Evolutionary conservation across 2,888 invertebrate genomes (phyloP), one percentile per base, ranked within the genome.

Genomic region (Kuschelorhynchus macadamiae): DNA sequence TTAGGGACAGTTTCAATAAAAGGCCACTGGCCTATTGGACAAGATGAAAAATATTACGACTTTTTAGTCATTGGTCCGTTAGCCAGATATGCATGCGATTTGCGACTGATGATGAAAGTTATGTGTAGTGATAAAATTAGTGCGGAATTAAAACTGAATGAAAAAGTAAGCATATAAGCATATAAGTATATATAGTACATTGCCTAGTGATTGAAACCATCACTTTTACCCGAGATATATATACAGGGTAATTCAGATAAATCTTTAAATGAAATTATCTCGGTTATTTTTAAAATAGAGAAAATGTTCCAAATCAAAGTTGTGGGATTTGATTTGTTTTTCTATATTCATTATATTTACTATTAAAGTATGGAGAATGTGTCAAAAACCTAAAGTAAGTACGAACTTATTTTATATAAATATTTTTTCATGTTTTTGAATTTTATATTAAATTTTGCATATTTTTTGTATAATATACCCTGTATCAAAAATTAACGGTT

Each of bases 31-130:
- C 92, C 92, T 0, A 80, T 81, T 0, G 42, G 56, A 11, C 75
- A 79, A 0, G 88, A 89, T 72, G 80, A 83, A 8, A 76, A 82
- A 3, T 88, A 87, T 77, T 72, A 80, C 0, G 81, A 84, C 50
- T 87, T 85, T 77, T 80, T 91, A 18, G 85, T 86, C 0, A 77
- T 90, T 33, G 92, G 92, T 0, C 96, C 96, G 0, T 88, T 97
- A 85, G 86, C 91, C 20, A 87, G 95, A n/a, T 90, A 89, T 77
- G 91, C 92, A 0, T 88, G 87, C 18, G 97, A 97, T 84, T 84
- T 97, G 17, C 81, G 86, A 0, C 85, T 92, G 0, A 83, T 93
- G 67, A 80, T 92, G 74, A 86, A 86, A 75, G 82, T 91, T 1
- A 85, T 93, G 85, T 87, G 70, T 14, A 71, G 64, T 9, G 88